phyloP scores from a whole-genome alignment of 1,140 invertebrate genomes.

The Metopolophium dirhodum region DNA sequence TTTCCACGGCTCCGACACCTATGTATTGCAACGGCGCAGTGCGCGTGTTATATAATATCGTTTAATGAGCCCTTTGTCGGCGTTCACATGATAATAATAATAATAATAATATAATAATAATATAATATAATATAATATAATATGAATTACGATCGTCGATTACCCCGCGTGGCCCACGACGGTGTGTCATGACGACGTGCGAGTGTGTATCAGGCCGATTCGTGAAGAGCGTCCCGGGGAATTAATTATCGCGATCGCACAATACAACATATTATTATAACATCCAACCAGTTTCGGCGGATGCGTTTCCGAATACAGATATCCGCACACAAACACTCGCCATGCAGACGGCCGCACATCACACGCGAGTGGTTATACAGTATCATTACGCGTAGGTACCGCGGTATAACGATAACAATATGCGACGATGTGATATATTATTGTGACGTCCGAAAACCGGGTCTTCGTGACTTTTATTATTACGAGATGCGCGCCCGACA shows the following conservation, averaged over 20 bases:
- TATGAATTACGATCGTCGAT: slow-evolving; percentile 32
- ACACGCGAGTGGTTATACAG: neutral
- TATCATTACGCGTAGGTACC: neutral
- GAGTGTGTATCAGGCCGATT: neutral
- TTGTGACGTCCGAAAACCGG: slow-evolving; percentile 2
- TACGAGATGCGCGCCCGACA: neutral
- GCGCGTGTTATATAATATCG: slow-evolving; percentile 24
- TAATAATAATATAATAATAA: neutral
- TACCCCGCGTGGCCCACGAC: neutral
- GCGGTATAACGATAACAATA: neutral
- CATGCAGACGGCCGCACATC: neutral
- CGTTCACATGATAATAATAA: neutral
- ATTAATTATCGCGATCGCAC: slow-evolving; percentile 38
- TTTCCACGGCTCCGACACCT: slow-evolving; percentile 30
- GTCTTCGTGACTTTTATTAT: slow-evolving; percentile 36
- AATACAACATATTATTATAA: neutral
- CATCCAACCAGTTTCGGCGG: neutral
- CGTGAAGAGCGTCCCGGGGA: neutral
- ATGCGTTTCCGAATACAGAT: neutral
- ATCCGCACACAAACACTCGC: neutral
- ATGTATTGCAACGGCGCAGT: neutral
- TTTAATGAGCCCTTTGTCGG: slow-evolving; percentile 44
- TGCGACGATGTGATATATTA: neutral
- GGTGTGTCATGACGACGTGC: neutral
- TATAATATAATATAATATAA: neutral